Percentiles rank a stretch among this genome's conserved stretches.
phyloP scores from a whole-genome alignment of 2,113 vertebrate genomes.

The Ibidorhyncha struthersii region DNA sequence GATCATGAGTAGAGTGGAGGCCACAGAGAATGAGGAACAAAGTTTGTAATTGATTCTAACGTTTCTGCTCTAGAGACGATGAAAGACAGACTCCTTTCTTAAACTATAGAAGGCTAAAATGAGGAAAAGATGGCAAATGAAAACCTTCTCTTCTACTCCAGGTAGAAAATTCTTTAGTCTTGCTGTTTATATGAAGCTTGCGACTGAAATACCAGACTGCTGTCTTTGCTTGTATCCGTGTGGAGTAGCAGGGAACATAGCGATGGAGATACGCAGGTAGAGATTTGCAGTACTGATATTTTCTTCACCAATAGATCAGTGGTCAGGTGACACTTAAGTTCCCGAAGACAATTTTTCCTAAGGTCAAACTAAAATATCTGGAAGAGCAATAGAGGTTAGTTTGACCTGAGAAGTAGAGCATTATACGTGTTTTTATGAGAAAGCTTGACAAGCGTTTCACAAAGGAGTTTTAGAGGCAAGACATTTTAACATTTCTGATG shows the following conservation, averaged over 20 bases:
- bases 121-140: neutral
- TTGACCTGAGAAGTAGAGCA: neutral
- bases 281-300: neutral
- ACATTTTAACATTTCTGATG: neutral
- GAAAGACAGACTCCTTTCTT: neutral
- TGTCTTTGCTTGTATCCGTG: neutral
- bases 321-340: neutral
- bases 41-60: neutral
- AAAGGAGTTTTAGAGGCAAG: neutral
- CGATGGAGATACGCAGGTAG: neutral
- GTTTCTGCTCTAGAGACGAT: accelerated
- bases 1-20: neutral
- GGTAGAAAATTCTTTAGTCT: neutral
- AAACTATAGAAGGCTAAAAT: neutral
- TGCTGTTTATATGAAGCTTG: neutral
- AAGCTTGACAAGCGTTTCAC: neutral
- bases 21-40: neutral
- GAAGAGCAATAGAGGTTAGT: neutral
- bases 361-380: neutral
- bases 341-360: neutral
- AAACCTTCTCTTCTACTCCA: neutral
- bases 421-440: neutral
- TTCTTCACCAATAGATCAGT: neutral
- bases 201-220: neutral
- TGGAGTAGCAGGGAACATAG: neutral